A percentile compares a stretch with the other conserved stretches of the same genome.
Evolutionary conservation across 2,888 invertebrate species (phyloP).

Genomic region (Lycocerus yunnanus): DNA sequence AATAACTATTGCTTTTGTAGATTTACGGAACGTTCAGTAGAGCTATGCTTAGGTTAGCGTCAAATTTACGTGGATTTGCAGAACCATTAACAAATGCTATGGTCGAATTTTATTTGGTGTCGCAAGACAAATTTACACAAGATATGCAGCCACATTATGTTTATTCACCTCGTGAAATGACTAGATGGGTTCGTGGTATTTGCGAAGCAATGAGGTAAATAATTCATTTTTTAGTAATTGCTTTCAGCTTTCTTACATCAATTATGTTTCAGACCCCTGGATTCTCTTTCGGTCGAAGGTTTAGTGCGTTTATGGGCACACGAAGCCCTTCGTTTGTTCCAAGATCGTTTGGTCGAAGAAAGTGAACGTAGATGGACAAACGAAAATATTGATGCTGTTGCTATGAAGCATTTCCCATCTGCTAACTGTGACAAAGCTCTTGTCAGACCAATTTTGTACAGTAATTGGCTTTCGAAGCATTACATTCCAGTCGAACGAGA

Average conservation of each 20-base stretch:
- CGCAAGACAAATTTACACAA: conserved; percentile 97
- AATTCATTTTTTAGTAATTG: not conserved
- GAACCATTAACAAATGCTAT: conserved; percentile 98
- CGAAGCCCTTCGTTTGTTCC: conserved; percentile 97
- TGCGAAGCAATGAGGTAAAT: conserved; percentile 88
- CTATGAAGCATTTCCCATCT: conserved; percentile 89
- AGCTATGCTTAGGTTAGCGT: conserved; percentile 95
- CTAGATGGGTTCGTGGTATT: conserved; percentile 98
- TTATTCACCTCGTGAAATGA: conserved; percentile 98
- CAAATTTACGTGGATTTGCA: conserved; percentile 88
- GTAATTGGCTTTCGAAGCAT: conserved; percentile 98
- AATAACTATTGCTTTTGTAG: conserved; percentile 53
- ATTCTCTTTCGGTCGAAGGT: conserved; percentile 89
- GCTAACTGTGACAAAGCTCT: conserved; percentile 74
- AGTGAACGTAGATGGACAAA: conserved; percentile 97
- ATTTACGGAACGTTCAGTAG: conserved; percentile 99
- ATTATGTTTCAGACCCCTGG: conserved; percentile 72
- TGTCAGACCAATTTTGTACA: conserved; percentile 94
- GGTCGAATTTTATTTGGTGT: conserved; percentile 97
- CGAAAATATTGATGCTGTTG: conserved; percentile 93
- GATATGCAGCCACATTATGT: conserved; percentile 99
- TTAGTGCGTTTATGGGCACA: conserved; percentile 99
- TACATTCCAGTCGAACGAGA: conserved; percentile 96
- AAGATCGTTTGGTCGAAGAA: conserved; percentile 93
- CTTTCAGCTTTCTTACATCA: not conserved